Evolutionary conservation across 2,888 invertebrate genomes (phyloP).

Genomic region (Noctua fimbriata): DNA sequence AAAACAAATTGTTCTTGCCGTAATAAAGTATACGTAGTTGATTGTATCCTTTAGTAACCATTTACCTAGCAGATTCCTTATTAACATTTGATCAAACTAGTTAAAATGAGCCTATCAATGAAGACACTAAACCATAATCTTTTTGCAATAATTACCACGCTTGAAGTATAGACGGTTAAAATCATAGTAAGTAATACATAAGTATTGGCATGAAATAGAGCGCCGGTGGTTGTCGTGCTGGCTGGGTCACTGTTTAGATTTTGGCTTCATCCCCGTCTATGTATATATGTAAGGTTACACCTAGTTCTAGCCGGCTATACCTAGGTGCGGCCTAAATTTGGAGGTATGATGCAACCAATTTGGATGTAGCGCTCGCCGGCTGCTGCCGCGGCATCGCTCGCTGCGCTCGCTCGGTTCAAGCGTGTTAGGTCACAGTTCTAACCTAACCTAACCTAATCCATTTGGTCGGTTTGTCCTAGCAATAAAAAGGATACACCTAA

Average conservation of each 20-base stretch:
- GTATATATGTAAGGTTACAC: no score
- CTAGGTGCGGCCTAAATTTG: no score
- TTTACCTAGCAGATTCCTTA: not conserved
- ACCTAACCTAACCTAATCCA: no score
- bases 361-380: no score
- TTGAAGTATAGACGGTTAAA: not conserved
- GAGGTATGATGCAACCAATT: no score
- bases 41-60: constrained; percentile 2
- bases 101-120: not conserved
- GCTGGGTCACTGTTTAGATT: no score
- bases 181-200: not conserved
- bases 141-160: not conserved
- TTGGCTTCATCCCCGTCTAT: not conserved
- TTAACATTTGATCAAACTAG: not conserved
- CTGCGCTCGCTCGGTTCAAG: no score
- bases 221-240: not conserved
- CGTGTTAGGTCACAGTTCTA: no score
- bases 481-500: no score
- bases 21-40: not conserved
- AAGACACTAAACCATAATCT: not conserved
- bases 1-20: constrained; percentile 24
- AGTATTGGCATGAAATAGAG: not conserved
- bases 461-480: no score
- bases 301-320: no score
- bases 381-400: no score